A percentile compares a stretch with the other conserved stretches of the same genome.
Evolutionary conservation across 2,888 invertebrate species (phyloP).

Genomic region (Dicyrtomina minuta): DNA sequence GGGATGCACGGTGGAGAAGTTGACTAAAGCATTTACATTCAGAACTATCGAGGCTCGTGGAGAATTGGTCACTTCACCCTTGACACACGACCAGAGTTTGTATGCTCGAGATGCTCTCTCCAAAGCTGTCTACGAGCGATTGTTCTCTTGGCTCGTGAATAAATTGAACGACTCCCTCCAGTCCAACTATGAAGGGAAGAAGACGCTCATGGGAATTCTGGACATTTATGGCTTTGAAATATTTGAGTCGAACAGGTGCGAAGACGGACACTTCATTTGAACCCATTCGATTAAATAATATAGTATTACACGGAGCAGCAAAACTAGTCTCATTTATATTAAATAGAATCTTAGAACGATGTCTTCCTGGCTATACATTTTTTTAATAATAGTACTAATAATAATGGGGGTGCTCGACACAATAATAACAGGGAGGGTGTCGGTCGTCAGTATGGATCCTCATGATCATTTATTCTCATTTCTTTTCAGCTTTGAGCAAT

Average conservation of each 20-base stretch:
- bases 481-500: constrained; percentile 73
- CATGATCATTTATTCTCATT: no score
- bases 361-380: no score
- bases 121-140: constrained; percentile 85
- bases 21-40: constrained; percentile 74
- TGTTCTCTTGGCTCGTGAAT: constrained; percentile 86
- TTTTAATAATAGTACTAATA: no score
- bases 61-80: constrained; percentile 78
- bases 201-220: constrained; percentile 80
- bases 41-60: constrained; percentile 83
- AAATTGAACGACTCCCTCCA: constrained; percentile 75
- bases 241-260: constrained; percentile 80
- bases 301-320: no score
- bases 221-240: constrained; percentile 96
- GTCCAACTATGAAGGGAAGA: constrained; percentile 62
- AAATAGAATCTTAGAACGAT: no score
- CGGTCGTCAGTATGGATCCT: no score
- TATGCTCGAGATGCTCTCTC: constrained; percentile 87
- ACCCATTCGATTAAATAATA: neutral
- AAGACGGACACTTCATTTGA: neutral
- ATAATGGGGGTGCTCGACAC: no score
- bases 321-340: no score
- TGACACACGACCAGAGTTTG: constrained; percentile 76
- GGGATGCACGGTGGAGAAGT: constrained; percentile 67
- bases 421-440: no score